Base-by-base conservation (phyloP, 2,797 vertebrate genomes). In the Acrossocheilus wenchowensis region DNA sequence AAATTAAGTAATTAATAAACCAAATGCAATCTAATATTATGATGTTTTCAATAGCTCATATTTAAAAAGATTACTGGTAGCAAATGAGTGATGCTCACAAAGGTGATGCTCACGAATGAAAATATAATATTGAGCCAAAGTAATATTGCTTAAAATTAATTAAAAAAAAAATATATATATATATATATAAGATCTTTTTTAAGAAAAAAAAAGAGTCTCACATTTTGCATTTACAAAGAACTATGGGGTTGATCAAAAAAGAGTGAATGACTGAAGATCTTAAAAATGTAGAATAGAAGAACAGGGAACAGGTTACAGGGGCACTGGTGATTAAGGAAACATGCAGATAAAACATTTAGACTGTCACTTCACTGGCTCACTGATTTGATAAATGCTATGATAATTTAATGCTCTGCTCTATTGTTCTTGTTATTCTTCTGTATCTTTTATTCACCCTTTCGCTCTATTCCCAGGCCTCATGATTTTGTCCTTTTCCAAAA, bases 371-470 rank as follows among this genome's bases (percentile, higher is more conserved):
- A 21, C 41, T 26, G n/a, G n/a, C 26, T 74, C 72, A 74, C 41
- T 74, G 64, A 34, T 73, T 69, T 23, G 45, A 74, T 78, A 57
- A 86, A 84, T 50, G 41, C 69, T 68, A 79, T 10, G 19, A 54
- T 74, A 62, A 83, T 85, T 83, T 68, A 81, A 71, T 78, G 78
- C 52, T 81, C 30, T 36, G 30, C 34, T 85, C 81, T 52, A 34
- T 78, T 79, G 19, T 79, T 80, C 66, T 19, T 23, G 26, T 74
- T 6, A 45, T 62, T 84, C 41, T 60, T 34, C n/a, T 41, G 23
- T 87, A 66, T 79, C 34, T 85, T 64, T 45, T 57, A 62, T 64
- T 83, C 17, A 62, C 34, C 54, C 54, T 43, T 68, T 77, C 2
- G 39, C 73, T 54, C 57, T 52, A 62, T 62, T 79, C 64, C 50